Percentiles rank a stretch among this genome's conserved stretches.
Conservation (phyloP, 2,113 vertebrate species). For the Thalassoma bifasciatum region DNA sequence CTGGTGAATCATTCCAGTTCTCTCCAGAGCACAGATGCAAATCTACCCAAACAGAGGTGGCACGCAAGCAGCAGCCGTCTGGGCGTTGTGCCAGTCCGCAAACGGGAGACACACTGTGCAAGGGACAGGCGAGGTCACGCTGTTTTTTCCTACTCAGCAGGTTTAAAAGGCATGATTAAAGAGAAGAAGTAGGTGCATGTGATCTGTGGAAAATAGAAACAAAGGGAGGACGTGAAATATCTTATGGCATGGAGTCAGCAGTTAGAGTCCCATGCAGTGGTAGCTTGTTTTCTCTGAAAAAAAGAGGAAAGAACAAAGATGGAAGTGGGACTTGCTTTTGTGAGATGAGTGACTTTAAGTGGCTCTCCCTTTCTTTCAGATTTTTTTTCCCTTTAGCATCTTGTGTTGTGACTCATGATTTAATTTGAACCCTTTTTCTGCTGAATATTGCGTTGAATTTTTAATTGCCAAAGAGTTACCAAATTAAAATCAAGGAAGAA, state of each 20-base stretch:
- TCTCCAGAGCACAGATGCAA: constrained; percentile 72
- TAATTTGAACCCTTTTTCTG: too few species aligned
- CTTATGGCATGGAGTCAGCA: neutral
- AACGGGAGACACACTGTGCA: constrained; percentile 50
- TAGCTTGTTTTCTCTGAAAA: neutral
- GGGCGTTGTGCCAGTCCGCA: constrained; percentile 66
- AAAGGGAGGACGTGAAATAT: constrained; percentile 18
- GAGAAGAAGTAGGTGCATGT: constrained; percentile 20
- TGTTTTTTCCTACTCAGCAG: constrained; percentile 52
- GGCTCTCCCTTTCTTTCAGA: too few species aligned
- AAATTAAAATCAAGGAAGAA: neutral
- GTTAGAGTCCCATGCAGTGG: constrained; percentile 11
- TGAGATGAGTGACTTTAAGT: too few species aligned
- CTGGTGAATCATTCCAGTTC: constrained; percentile 63
- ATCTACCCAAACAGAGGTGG: constrained; percentile 75
- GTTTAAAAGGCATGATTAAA: constrained; percentile 36
- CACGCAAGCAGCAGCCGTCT: constrained; percentile 77
- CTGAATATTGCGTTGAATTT: too few species aligned
- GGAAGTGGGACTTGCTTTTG: too few species aligned
- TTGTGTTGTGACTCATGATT: neutral
- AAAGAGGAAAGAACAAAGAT: neutral
- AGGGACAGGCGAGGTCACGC: constrained; percentile 63
- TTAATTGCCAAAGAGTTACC: too few species aligned
- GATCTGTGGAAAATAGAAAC: constrained; percentile 29
- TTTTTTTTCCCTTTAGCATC: neutral